Percentiles rank a stretch among this genome's conserved stretches.
Conservation (phyloP, 2,797 vertebrate genomes). For the Kryptopterus vitreolus region DNA sequence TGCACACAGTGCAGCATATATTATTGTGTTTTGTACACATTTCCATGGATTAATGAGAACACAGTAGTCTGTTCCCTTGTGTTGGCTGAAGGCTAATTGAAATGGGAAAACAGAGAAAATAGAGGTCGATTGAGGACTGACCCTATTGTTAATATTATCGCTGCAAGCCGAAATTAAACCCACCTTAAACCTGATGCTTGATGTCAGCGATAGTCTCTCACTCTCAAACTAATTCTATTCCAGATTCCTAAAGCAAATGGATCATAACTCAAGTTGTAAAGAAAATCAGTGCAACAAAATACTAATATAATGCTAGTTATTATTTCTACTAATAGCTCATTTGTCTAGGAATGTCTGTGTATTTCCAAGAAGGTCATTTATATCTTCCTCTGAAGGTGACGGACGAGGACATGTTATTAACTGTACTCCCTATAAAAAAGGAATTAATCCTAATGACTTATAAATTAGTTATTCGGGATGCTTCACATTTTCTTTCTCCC, state of each 20-base stretch:
- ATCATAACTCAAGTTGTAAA: neutral
- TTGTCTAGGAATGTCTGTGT: neutral
- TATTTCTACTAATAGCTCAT: neutral
- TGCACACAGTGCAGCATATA: neutral
- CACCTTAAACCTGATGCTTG: neutral
- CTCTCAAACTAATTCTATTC: neutral
- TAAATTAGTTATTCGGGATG: neutral
- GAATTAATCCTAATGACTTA: neutral
- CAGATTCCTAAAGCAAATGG: neutral
- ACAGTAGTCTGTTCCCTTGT: neutral
- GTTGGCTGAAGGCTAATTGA: neutral
- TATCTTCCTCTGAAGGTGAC: neutral
- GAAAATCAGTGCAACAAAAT: neutral
- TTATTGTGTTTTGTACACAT: neutral
- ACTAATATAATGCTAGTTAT: neutral
- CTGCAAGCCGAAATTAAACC: constrained; percentile 15
- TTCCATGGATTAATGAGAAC: constrained; percentile 14
- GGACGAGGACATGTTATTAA: neutral
- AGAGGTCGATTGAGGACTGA: constrained; percentile 31
- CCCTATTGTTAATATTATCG: constrained; percentile 12
- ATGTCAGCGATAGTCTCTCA: no score
- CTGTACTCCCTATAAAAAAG: neutral
- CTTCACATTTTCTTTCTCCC: neutral
- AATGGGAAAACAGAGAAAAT: constrained; percentile 25
- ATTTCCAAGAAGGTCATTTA: neutral